Base-by-base conservation (phyloP, 2,888 invertebrate species). In the Sarcophaga variegata region DNA sequence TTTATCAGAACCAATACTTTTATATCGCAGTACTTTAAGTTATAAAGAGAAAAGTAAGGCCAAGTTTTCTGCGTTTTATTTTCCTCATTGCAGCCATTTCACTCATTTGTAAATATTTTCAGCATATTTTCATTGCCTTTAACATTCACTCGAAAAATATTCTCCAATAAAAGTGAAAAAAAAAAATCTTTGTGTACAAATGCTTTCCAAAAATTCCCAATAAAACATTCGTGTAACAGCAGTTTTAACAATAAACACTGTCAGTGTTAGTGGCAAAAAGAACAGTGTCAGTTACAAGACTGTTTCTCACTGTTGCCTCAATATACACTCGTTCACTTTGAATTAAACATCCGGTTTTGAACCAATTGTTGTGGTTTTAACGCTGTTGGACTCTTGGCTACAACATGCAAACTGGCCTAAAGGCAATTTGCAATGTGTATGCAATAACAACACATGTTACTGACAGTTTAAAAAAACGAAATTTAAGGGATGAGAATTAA, bases 341-440 rank as follows among this genome's bases (percentile, higher is more conserved):
- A 54, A 54, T 54, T 54, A 37, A 37, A 10, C 37, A 37, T 54
- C 54, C 54, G 54, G 45, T 22, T 72, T 25, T 25, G 12, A n/a
- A 72, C 20, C 22, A 54, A 22, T 17, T 37, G 49, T 72, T 72
- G 25, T 59, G n/a, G 72, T 72, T 59, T n/a, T 54, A 4, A 71
- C 54, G 49, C 54, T 22, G 45, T 64, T 37, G 54, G 54, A 54
- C 54, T 14, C 4, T 10, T 54, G 54, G 17, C 54, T 14, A 17
- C 54, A 54, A 14, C 54, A 54, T 17, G 14, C 12, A 14, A 14
- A 5, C 17, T 17, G 54, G 54, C 54, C 17, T 54, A 17, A 17
- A 54, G 54, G 54, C 17, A 54, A 54, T 54, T 2, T 54, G 14
- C 5, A 49, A 1, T 54, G 10, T 54, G 17, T 54, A 14, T 14